Evolutionary conservation across 1,140 invertebrate species (phyloP).

Genomic region (Tribolium castaneum): DNA sequence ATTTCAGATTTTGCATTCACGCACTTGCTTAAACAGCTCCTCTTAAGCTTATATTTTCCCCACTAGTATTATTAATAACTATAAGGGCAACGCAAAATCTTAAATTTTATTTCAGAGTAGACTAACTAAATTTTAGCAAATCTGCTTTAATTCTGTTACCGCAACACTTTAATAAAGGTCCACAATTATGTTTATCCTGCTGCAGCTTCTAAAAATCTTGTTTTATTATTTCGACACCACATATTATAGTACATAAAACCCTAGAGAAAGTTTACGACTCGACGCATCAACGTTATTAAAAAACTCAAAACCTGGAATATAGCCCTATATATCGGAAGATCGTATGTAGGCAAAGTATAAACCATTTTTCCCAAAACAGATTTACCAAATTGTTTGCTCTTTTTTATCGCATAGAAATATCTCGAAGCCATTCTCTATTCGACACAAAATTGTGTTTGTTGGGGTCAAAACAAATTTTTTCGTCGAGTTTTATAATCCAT

Average conservation of each 20-base stretch:
- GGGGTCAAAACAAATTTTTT: slow-evolving; percentile 14
- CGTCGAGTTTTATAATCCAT: background rate
- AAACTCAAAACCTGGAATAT: background rate
- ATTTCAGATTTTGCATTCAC: no score
- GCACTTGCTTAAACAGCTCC: no score
- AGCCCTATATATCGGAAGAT: background rate
- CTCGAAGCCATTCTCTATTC: background rate
- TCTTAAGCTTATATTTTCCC: no score
- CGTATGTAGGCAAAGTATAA: background rate
- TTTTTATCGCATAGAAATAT: background rate
- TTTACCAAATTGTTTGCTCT: slow-evolving; percentile 1
- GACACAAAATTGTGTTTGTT: slow-evolving; percentile 3
- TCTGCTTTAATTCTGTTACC: no score
- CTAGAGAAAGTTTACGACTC: background rate
- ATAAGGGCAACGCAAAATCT: no score
- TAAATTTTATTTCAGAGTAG: no score
- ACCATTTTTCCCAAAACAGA: slow-evolving; percentile 2
- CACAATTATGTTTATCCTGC: background rate
- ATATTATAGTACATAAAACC: background rate
- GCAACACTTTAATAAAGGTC: background rate
- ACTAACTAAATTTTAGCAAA: no score
- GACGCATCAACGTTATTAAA: background rate
- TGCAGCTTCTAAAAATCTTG: background rate
- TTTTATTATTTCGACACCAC: background rate
- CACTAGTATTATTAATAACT: no score